Conservation (phyloP, 2,113 vertebrate species). For the Sinocyclocheilus anshuiensis region DNA sequence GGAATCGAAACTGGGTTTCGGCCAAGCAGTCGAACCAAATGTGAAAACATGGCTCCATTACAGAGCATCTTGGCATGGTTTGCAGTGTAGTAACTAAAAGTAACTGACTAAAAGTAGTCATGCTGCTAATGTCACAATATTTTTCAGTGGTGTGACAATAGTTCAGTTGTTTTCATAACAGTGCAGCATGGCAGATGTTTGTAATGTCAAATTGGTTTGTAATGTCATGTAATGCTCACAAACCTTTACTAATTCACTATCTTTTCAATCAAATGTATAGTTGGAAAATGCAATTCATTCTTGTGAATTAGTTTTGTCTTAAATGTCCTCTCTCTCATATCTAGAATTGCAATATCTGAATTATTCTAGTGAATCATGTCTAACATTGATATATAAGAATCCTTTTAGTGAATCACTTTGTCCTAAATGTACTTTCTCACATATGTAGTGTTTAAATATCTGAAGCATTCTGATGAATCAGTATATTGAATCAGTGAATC, state of each 20-base stretch:
- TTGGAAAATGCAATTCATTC: neutral
- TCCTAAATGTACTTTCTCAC: no score
- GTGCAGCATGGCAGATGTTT: neutral
- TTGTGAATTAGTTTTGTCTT: neutral
- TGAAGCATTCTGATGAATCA: no score
- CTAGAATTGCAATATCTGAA: neutral
- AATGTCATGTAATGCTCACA: neutral
- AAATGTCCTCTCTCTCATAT: neutral
- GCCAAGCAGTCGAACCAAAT: conserved; percentile 28
- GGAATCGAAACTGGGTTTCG: neutral
- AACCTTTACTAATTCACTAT: neutral
- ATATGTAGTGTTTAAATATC: no score
- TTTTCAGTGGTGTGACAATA: neutral
- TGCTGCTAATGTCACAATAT: neutral
- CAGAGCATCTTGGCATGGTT: neutral
- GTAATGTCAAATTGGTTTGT: neutral
- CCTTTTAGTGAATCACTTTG: no score
- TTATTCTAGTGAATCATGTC: neutral
- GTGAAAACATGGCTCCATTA: conserved; percentile 23
- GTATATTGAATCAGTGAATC: no score
- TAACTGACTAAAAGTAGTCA: neutral
- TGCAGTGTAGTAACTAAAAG: neutral
- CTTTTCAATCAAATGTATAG: neutral
- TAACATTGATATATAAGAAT: no score
- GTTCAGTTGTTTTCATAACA: neutral